phyloP scores from a whole-genome alignment of 2,113 vertebrate genomes.

The Alosa alosa region DNA sequence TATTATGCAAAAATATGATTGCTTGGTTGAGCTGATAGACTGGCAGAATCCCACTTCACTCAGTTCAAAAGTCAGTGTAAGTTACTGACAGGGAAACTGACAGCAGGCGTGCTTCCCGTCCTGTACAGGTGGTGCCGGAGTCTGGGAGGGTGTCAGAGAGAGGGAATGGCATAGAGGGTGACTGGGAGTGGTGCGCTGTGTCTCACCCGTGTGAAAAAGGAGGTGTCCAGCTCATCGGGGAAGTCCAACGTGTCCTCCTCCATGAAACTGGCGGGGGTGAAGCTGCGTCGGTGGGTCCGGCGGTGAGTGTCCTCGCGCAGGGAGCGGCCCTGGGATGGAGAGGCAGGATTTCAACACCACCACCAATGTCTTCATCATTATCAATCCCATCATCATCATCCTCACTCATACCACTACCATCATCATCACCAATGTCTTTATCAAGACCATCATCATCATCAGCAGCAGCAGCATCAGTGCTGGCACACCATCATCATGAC shows the following conservation, averaged over 20 bases:
- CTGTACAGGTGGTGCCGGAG: too few species aligned
- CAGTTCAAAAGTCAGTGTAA: neutral
- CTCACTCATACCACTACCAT: constrained; percentile 11
- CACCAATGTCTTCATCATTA: neutral
- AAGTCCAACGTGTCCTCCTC: constrained; percentile 93
- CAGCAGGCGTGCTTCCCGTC: too few species aligned
- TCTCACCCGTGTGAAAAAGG: constrained; percentile 93
- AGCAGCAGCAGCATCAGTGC: neutral
- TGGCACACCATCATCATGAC: too few species aligned
- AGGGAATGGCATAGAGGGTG: neutral
- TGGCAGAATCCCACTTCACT: neutral
- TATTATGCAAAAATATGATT: too few species aligned
- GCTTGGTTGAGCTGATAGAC: neutral
- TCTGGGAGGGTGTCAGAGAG: too few species aligned
- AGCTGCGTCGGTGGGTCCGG: constrained; percentile 85
- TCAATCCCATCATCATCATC: constrained; percentile 15
- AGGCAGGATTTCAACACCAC: neutral
- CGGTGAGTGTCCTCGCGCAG: constrained; percentile 80
- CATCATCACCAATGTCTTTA: neutral
- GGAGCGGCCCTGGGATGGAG: constrained; percentile 80
- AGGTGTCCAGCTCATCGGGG: constrained; percentile 92
- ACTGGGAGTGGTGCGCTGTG: neutral
- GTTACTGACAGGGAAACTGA: neutral
- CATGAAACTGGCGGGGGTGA: constrained; percentile 92
- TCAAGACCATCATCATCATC: neutral